These are phyloP conservation scores for Cettia cetti DNA, from an alignment of 2,113 vertebrate genomes.

Conservation along the genomic window DNA sequence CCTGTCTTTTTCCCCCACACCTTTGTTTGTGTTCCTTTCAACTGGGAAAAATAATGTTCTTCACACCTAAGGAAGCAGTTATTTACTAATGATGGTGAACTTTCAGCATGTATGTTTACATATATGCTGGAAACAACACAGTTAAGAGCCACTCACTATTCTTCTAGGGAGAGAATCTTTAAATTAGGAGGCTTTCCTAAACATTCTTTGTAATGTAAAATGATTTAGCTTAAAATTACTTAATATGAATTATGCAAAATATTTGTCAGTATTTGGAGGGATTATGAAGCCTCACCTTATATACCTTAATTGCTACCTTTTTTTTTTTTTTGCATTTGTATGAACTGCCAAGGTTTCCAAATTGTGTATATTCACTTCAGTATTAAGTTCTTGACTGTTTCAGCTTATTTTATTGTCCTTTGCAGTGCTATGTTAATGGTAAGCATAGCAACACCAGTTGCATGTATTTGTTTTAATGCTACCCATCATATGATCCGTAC, in stretches of 20 bases:
- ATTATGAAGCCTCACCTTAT: neutral
- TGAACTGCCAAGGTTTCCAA: neutral
- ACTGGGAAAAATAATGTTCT: neutral
- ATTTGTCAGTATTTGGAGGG: neutral
- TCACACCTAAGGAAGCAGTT: neutral
- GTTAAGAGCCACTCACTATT: neutral
- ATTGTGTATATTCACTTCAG: neutral
- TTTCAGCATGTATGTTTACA: neutral
- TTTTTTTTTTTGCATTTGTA: neutral
- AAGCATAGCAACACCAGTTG: neutral
- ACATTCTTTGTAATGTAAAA: neutral
- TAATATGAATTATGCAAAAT: neutral
- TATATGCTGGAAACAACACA: neutral
- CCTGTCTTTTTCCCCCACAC: neutral
- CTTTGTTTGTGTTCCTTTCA: neutral
- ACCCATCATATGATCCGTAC: neutral
- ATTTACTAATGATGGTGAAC: neutral
- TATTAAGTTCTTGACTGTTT: neutral
- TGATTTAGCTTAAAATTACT: neutral
- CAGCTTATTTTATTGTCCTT: neutral
- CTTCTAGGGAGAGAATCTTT: neutral
- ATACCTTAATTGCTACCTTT: neutral
- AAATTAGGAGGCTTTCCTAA: neutral
- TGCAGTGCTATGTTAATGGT: neutral
- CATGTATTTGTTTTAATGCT: neutral